Percentiles rank a stretch among this genome's conserved stretches.
Conservation (phyloP, 2,797 vertebrate genomes). For the Halcyon leucocephala region DNA sequence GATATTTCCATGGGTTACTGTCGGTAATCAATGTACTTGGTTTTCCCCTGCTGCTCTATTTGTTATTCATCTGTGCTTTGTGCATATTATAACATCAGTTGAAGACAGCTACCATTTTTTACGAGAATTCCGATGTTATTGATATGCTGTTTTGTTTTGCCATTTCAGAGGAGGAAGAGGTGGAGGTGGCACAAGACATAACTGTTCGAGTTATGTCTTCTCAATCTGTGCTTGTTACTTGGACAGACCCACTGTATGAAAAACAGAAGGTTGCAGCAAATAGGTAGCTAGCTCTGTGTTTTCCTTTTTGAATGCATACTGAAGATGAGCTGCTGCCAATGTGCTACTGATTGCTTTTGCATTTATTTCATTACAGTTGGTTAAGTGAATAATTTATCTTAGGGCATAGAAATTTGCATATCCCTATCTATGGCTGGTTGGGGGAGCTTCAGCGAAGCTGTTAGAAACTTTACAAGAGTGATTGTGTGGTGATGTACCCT, state of each 20-base stretch:
- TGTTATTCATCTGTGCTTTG: background rate
- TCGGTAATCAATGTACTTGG: background rate
- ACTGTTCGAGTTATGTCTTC: constrained; percentile 94
- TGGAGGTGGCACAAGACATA: constrained; percentile 88
- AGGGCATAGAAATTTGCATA: background rate
- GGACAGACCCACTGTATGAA: constrained; percentile 90
- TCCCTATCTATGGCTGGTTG: background rate
- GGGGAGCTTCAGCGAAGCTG: background rate
- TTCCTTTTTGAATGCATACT: background rate
- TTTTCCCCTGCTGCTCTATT: background rate
- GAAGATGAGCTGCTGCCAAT: background rate
- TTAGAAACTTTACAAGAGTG: background rate
- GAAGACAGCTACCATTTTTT: background rate
- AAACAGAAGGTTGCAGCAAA: constrained; percentile 80
- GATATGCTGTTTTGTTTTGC: background rate
- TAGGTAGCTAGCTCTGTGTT: constrained; percentile 60
- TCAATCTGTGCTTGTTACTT: constrained; percentile 93
- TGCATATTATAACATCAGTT: fast-evolving
- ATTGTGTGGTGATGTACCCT: background rate
- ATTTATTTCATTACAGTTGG: background rate
- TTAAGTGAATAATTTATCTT: background rate
- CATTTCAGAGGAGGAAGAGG: constrained; percentile 87
- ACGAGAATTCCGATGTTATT: background rate
- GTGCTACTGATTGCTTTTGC: background rate
- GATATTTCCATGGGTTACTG: fast-evolving